Evolutionary conservation across 2,888 invertebrate genomes (phyloP).

Genomic region (Sycophila texana): DNA sequence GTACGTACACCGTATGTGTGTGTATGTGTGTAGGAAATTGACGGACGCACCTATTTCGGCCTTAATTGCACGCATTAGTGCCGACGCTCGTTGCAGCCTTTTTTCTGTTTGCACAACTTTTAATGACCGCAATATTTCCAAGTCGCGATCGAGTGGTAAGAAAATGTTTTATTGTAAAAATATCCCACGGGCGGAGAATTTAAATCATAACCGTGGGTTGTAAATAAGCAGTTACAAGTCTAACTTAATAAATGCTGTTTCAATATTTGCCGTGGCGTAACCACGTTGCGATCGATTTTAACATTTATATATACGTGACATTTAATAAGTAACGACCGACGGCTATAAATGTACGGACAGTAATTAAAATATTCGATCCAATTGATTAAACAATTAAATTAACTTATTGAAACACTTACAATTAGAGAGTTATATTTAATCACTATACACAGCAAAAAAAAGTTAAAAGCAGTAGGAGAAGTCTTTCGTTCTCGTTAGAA

Average conservation of each 20-base stretch:
- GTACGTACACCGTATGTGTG: no score
- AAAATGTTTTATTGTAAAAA: not conserved
- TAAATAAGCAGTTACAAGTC: not conserved
- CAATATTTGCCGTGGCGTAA: no score
- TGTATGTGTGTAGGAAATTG: not conserved
- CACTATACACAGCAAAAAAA: no score
- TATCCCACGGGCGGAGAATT: not conserved
- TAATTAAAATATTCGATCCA: no score
- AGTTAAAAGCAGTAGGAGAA: no score
- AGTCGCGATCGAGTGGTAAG: not conserved
- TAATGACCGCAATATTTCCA: not conserved
- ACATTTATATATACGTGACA: not conserved
- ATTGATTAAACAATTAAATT: no score
- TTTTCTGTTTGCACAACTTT: slow-evolving; percentile 13
- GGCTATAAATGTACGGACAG: no score
- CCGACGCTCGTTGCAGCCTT: not conserved
- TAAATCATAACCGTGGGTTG: slow-evolving; percentile 5
- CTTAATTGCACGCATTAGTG: slow-evolving; percentile 2
- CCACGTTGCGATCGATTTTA: no score
- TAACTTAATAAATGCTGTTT: not conserved
- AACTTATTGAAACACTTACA: no score
- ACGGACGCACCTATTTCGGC: slow-evolving; percentile 3
- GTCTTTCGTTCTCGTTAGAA: no score
- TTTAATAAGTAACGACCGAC: no score
- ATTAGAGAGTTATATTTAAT: no score